Base-by-base conservation (phyloP, 2,797 vertebrate genomes). In the Gymnothorax reevesii region DNA sequence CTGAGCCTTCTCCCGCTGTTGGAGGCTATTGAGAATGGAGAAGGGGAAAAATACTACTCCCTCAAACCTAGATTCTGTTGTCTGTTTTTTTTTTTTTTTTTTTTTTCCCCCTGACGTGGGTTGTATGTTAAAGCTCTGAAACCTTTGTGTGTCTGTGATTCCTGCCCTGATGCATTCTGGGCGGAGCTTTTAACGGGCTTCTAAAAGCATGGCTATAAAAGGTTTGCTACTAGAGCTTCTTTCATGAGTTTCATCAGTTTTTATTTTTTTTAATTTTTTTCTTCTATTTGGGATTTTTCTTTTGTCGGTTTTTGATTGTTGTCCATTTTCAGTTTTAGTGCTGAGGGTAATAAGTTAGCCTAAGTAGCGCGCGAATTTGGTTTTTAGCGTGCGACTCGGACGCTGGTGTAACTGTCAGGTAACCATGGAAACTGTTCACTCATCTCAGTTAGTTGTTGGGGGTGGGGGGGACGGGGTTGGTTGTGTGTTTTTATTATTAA, bases 151-250 rank as follows among this genome's bases (percentile, higher is more conserved):
- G 82, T 87, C 80, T 83, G 77, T 89, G 27, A 82, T 13, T 57
- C 42, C 27, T 94, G 92, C 94, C 94, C 94, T 94, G 95, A 96
- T 95, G 95, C 95, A 95, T 96, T 96, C 94, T 97, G 96, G 95
- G 95, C 96, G 96, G 94, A 94, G 95, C 93, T 93, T 91, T 90
- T 88, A 90, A 93, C 92, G 95, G 94, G 89, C 91, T 93, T 92
- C 92, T 91, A 87, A 90, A 93, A 94, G 95, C 95, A 96, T 96
- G 95, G 95, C 95, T 96, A 42, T 42, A 87, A 91, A 94, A 92
- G 91, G 91, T 94, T 94, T 94, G 95, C 95, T 93, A 93, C 92
- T 90, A 73, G 86, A 94, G 92, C 93, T 94, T 95, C 94, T 92
- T 92, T 93, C 93, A 89, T 92, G 93, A 95, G 93, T 66, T 62